Evolutionary conservation across 2,888 invertebrate species (phyloP), one percentile per base, ranked within the genome.

Genomic region (Aquatica leii): DNA sequence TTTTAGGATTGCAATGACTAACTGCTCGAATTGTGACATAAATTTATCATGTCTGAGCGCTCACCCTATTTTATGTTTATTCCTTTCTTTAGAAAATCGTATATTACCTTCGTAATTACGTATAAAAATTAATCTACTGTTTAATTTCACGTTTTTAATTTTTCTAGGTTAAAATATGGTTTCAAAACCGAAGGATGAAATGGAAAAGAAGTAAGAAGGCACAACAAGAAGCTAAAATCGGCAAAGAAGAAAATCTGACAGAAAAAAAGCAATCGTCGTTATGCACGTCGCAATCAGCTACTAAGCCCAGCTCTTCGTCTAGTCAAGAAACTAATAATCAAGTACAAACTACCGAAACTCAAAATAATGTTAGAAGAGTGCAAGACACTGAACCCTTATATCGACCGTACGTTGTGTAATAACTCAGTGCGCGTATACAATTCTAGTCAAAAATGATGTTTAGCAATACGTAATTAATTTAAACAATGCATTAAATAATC

Each of bases 121-220:
- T 4, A 15, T 12, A 24, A 34, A 50, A 21, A 24, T 50, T 34
- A 50, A 50, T 34, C 8, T 50, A 34, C 24, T 24, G 14, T 21
- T 50, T n/a, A 11, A 48, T 17, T 5, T 43, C 12, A 24, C 12
- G 2, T 24, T 21, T 24, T 52, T 37, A 17, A 14, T 8, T 2
- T 14, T 24, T 54, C 9, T 87, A 97, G 94, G 97, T 97, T 67
- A 97, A 97, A 86, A 97, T 97, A 75, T 97, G 97, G 98, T 98
- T 98, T 82, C 98, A 98, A 87, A 98, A 98, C 81, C 87, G 98
- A 52, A 88, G 98, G 74, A 98, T 98, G 98, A 98, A 98, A 80
- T 97, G 97, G 97, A 98, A 98, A 81, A 86, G 98, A 9, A 97
- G 96, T 69, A 97, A 97, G 86, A 97, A 97, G 77, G 95, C 95